phyloP scores from a whole-genome alignment of 2,113 vertebrate species.

The Boleophthalmus pectinirostris region DNA sequence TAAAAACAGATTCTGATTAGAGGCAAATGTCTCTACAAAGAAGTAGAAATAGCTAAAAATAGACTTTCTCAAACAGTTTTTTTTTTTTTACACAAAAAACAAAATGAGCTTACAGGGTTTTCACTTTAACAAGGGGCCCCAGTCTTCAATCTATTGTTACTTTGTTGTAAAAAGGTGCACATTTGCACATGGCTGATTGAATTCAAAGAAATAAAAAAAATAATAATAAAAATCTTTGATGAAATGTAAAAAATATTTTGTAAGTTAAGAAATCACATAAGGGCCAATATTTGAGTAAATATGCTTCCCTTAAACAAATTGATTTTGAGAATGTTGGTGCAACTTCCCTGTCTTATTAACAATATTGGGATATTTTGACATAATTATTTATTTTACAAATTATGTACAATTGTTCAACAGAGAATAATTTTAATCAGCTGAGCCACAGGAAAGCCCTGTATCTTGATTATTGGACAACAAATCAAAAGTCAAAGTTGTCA shows the following conservation, averaged over 20 bases:
- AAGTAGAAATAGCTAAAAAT: no score
- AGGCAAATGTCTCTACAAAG: no score
- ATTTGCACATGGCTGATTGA: slow-evolving; percentile 22
- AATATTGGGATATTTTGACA: slow-evolving; percentile 3
- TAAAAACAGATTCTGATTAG: no score
- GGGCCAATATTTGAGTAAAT: slow-evolving; percentile 11
- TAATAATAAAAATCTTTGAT: not conserved
- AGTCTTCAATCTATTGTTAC: slow-evolving; percentile 29
- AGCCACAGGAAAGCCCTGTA: not conserved
- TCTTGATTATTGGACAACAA: not conserved
- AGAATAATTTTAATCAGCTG: slow-evolving; percentile 7
- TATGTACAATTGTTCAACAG: slow-evolving; percentile 40
- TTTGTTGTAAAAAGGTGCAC: not conserved
- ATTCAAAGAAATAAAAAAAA: slow-evolving; percentile 22
- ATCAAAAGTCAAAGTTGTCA: not conserved
- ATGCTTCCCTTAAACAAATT: not conserved
- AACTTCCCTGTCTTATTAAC: slow-evolving; percentile 17
- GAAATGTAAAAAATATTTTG: not conserved
- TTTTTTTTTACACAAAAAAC: no score
- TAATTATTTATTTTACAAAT: slow-evolving; percentile 22
- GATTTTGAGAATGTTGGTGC: slow-evolving; percentile 8
- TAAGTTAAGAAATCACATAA: not conserved
- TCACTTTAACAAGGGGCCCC: no score
- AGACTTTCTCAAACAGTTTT: no score
- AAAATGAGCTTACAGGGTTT: no score